Conservation (phyloP, 2,113 vertebrate species). For the Rousettus leschenaultii region DNA sequence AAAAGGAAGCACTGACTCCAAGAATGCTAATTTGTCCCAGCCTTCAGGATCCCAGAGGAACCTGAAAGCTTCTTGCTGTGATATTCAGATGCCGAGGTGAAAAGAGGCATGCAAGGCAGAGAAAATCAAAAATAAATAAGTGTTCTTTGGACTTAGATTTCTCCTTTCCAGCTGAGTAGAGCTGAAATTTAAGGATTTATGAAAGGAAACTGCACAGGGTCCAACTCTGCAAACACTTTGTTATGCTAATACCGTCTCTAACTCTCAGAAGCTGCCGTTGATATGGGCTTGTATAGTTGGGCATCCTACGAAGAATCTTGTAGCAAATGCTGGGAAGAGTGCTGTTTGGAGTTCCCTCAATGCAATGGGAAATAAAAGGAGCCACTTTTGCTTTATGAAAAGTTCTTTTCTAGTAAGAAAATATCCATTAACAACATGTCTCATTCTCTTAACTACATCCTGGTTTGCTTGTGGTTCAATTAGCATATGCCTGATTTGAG, state of each 20-base stretch:
- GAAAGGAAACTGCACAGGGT: not conserved
- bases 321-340: not conserved
- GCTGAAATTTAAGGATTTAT: not conserved
- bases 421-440: not conserved
- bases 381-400: not conserved
- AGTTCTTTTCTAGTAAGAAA: conserved; percentile 17
- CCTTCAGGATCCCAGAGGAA: not conserved
- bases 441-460: not conserved
- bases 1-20: conserved; percentile 29
- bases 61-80: not conserved
- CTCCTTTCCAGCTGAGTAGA: not conserved
- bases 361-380: not conserved
- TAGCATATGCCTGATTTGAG: not conserved
- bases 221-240: not conserved
- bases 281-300: not conserved
- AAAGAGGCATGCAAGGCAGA: not conserved
- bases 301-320: not conserved
- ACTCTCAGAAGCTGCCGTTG: not conserved
- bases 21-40: conserved; percentile 50
- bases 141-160: not conserved
- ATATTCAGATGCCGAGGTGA: not conserved
- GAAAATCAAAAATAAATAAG: not conserved
- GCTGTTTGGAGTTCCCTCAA: not conserved
- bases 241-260: not conserved
- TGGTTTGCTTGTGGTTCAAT: not conserved